phyloP scores from a whole-genome alignment of 92 coral and sea anemone genomes.

The Micromussa lordhowensis region DNA sequence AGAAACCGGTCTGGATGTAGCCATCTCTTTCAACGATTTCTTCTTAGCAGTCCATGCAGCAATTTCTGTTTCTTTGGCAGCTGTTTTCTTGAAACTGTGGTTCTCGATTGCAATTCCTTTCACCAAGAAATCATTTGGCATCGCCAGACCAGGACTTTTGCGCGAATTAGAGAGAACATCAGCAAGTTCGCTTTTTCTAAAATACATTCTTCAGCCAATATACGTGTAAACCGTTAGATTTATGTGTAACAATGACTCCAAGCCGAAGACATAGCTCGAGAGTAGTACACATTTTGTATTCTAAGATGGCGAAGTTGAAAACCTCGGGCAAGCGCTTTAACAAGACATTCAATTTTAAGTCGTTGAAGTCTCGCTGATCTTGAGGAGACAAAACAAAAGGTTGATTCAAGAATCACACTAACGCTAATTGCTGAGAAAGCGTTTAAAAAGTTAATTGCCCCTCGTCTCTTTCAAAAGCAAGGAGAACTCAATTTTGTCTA shows the following conservation, averaged over 20 bases:
- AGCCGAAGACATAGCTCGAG: background rate
- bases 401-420: background rate
- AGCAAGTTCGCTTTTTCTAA: slow-evolving; percentile 8
- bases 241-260: background rate
- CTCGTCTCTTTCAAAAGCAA: background rate
- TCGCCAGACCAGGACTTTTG: background rate
- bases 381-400: background rate
- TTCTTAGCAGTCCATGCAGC: background rate
- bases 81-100: background rate
- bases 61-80: background rate
- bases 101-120: slow-evolving; percentile 18
- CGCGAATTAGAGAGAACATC: background rate
- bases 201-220: slow-evolving; percentile 19
- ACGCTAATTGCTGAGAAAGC: slow-evolving; percentile 23
- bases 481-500: background rate
- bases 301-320: background rate
- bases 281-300: background rate
- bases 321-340: background rate
- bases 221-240: slow-evolving; percentile 10
- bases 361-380: background rate
- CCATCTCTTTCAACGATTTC: background rate
- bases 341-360: background rate
- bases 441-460: slow-evolving; percentile 11
- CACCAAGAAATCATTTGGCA: slow-evolving; percentile 20
- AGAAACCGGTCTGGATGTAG: background rate